Evolutionary conservation across 1,140 invertebrate species (phyloP).

Genomic region (Magallana angulata): DNA sequence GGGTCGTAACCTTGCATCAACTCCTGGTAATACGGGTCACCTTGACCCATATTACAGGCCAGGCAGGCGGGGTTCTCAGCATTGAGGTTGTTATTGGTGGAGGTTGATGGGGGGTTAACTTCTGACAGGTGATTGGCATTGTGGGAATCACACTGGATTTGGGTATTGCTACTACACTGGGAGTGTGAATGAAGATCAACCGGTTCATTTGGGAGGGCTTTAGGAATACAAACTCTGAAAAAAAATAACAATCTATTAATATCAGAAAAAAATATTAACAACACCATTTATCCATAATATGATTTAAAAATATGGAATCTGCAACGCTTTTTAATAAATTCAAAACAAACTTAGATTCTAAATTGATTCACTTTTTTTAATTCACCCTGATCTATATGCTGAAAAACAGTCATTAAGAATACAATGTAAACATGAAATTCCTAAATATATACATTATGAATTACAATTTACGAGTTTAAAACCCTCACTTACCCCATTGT

Average conservation of each 20-base stretch:
- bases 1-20: slow-evolving; percentile 55
- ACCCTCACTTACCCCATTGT: slow-evolving; percentile 5
- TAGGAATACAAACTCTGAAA: background rate
- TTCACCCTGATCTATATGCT: too few relatives aligned
- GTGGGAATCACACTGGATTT: background rate
- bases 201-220: background rate
- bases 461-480: background rate
- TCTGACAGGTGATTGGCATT: slow-evolving; percentile 28
- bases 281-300: background rate
- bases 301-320: background rate
- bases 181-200: slow-evolving; percentile 19
- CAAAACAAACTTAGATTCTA: background rate
- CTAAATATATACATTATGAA: too few relatives aligned
- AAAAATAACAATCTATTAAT: background rate
- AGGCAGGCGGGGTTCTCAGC: slow-evolving; percentile 18
- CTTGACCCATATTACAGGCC: slow-evolving; percentile 39
- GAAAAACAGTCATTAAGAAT: too few relatives aligned
- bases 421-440: too few relatives aligned
- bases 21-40: slow-evolving; percentile 41
- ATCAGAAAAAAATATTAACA: background rate
- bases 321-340: background rate
- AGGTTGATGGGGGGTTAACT: background rate
- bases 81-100: slow-evolving; percentile 32
- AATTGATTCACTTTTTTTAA: background rate
- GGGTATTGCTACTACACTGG: background rate